These are phyloP conservation scores for Drosophila testacea DNA, from an alignment of 2,888 invertebrate genomes.

Conservation along the genomic window DNA sequence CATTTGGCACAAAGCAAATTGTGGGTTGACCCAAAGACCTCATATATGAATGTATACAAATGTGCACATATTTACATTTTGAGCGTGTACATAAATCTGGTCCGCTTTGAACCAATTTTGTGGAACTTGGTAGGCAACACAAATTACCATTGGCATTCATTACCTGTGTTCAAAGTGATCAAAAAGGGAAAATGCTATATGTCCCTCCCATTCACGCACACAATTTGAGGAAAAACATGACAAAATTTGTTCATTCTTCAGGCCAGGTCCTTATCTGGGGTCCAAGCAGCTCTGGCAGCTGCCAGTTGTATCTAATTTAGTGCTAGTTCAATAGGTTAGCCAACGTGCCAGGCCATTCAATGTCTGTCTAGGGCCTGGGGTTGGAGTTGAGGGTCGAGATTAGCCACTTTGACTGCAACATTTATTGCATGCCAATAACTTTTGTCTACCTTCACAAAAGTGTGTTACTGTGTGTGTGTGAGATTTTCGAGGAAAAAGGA, in stretches of 20 bases:
- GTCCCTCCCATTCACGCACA: background rate
- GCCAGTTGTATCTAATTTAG: conserved; percentile 57
- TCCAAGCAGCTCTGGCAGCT: conserved; percentile 11
- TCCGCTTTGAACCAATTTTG: conserved; percentile 45
- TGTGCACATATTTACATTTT: conserved; percentile 44
- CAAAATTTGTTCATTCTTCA: conserved; percentile 40
- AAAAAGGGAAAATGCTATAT: conserved; percentile 28
- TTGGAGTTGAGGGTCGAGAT: conserved; percentile 24
- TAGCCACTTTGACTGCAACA: conserved; percentile 57
- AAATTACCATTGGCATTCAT: conserved; percentile 47
- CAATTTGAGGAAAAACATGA: conserved; percentile 26
- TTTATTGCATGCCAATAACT: conserved; percentile 76
- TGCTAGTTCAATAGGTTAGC: conserved; percentile 33
- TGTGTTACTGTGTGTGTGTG: conserved; percentile 5
- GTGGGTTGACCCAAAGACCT: background rate
- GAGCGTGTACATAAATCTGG: conserved; percentile 52
- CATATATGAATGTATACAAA: background rate
- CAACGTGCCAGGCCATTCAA: conserved; percentile 33
- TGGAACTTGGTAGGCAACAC: conserved; percentile 46
- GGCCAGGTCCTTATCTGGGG: conserved; percentile 26
- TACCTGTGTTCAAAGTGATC: conserved; percentile 32
- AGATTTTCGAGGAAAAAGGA: background rate
- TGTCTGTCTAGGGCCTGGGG: conserved; percentile 17
- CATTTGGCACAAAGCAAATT: conserved; percentile 15
- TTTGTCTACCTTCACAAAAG: conserved; percentile 28